Evolutionary conservation across 1,140 invertebrate species (phyloP), one percentile per base, ranked within the genome.

Genomic region (Leptinotarsa texana): DNA sequence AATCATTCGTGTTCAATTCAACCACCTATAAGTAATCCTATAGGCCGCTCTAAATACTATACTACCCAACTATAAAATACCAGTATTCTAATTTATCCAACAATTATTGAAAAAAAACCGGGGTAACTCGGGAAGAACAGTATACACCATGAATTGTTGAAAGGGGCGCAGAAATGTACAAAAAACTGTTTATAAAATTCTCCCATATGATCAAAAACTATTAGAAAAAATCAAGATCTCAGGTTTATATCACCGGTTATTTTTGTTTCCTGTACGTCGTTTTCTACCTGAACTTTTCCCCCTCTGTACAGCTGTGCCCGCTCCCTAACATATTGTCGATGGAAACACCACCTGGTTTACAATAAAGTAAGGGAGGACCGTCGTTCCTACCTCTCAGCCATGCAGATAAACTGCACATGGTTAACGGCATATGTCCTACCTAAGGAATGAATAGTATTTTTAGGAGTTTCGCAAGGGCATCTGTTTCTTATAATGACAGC

Each of bases 311-410:
- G 79, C 61, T 80, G 79, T 78, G 71, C 61, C 57, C n/a, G 42
- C 72, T 77, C 79, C 75, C 77, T 51, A 70, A 71, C 79, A 80
- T 80, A 80, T 80, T 80, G 79, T 77, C 78, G 75, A 80, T 80
- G 78, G 72, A 75, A 33, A 57, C 51, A 57, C 51, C 51, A 57
- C 51, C 51, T 57, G 51, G 51, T n/a, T 57, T 1, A 57, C 17
- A 57, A 57, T 57, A 57, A 17, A 57, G 51, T 57, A 17, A 57
- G 51, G 51, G 51, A 57, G n/a, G 51, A 18, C 33, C 51, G 51
- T n/a, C 51, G n/a, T n/a, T n/a, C 51, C 8, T 42, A 57, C 51
- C 51, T 18, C 51, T 57, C 51, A 17, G 51, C 51, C 51, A 4
- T 57, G 51, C 51, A 57, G 51, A 57, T 57, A 57, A 57, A 57